Base-by-base conservation (phyloP, 2,888 invertebrate species). In the Tortricodes alternella region DNA sequence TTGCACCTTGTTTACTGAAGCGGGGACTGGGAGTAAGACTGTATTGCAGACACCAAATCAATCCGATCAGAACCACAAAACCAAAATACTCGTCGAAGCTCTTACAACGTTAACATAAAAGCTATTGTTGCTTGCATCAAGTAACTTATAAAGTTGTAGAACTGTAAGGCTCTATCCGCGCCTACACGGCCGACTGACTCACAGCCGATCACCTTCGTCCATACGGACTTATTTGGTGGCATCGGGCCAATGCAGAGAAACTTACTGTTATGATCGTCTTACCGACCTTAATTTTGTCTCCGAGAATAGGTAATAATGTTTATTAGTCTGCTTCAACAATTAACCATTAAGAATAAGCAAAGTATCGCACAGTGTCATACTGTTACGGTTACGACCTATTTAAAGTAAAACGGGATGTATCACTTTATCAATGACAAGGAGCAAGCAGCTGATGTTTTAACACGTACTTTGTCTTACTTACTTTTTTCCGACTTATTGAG, bases 191-290 rank as follows among this genome's bases (percentile, higher is more conserved):
- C 57, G 43, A 66, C 74, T 87, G 87, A 88, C 74, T 88, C 89
- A 89, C 70, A 64, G 74, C 73, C 75, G 84, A 83, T 90, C 84
- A 87, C 89, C 89, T 90, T 89, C 88, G 78, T 68, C 67, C 71
- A 74, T 80, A 83, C 82, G 85, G 85, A 89, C 89, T 79, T 90
- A 90, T 90, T 90, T 89, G 89, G 89, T 70, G 83, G 85, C 83
- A 81, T 77, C 83, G 76, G 67, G 75, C 74, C 76, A 79, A 80
- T 81, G 78, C 81, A 81, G 72, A 78, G 76, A 76, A 77, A 61
- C 66, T 60, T 46, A 73, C 73, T 70, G 62, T 70, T 68, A 68
- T 64, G 67, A 71, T 67, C 66, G 71, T 66, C 71, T 48, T 46
- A 46, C 27, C 51, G 46, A 50, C 56, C 56, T 56, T 49, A 43